Conservation (phyloP, 2,888 invertebrate genomes). For the Graphium colonna region DNA sequence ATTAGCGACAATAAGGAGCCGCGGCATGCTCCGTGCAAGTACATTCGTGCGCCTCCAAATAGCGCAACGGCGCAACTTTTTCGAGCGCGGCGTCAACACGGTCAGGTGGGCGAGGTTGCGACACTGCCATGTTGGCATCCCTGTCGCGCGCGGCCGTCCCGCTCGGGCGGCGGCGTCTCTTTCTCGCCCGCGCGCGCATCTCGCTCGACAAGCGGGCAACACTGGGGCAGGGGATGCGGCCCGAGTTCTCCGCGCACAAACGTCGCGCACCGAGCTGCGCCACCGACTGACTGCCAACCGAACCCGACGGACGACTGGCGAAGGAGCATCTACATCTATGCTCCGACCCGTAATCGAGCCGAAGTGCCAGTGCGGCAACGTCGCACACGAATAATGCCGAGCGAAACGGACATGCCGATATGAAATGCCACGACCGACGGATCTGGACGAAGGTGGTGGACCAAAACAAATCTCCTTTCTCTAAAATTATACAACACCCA, state of each 20-base stretch:
- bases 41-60: conserved; percentile 78
- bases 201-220: too few relatives aligned
- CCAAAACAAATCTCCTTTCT: conserved; percentile 79
- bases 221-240: conserved; percentile 51
- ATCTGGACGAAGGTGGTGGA: conserved; percentile 66
- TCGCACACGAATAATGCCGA: conserved; percentile 63
- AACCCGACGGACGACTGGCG: conserved; percentile 46
- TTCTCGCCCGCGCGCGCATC: conserved; percentile 50
- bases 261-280: conserved; percentile 79
- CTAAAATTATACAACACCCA: conserved; percentile 76
- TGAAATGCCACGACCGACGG: conserved; percentile 67
- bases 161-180: conserved; percentile 48
- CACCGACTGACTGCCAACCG: conserved; percentile 70
- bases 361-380: conserved; percentile 61
- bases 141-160: conserved; percentile 41
- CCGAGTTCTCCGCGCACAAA: conserved; percentile 68
- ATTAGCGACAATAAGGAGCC: conserved; percentile 68
- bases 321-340: conserved; percentile 27
- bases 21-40: conserved; percentile 61
- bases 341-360: conserved; percentile 47
- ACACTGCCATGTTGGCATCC: conserved; percentile 69
- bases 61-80: conserved; percentile 80
- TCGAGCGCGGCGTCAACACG: conserved; percentile 79
- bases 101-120: conserved; percentile 81
- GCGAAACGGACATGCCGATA: conserved; percentile 67